phyloP scores from a whole-genome alignment of 2,888 invertebrate genomes.

The Acronicta alni region DNA sequence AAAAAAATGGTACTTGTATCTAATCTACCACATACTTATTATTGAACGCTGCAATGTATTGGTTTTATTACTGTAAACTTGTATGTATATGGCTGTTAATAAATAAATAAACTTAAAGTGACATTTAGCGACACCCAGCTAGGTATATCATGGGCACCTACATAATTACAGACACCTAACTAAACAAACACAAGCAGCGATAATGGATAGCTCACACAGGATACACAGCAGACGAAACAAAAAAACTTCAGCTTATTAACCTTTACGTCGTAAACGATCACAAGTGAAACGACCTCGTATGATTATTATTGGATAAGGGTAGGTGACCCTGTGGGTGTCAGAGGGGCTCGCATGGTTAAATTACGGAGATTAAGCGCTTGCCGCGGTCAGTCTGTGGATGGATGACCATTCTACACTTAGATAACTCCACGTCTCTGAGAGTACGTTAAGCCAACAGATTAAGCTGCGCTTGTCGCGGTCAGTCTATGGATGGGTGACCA shows the following conservation, averaged over 20 bases:
- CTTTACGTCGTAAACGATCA: conserved; percentile 61
- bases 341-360: neutral
- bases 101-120: too few relatives aligned
- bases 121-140: neutral
- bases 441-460: too few relatives aligned
- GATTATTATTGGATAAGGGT: conserved; percentile 66
- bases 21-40: too few relatives aligned
- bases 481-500: too few relatives aligned
- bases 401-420: too few relatives aligned
- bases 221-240: conserved; percentile 76
- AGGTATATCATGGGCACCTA: conserved; percentile 19
- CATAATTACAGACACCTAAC: conserved; percentile 25
- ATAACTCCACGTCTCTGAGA: too few relatives aligned
- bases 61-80: too few relatives aligned
- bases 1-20: too few relatives aligned
- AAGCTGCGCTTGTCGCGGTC: too few relatives aligned
- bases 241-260: conserved; percentile 67
- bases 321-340: conserved; percentile 69
- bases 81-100: too few relatives aligned
- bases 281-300: conserved; percentile 77
- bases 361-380: neutral
- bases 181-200: conserved; percentile 55
- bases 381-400: too few relatives aligned
- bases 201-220: conserved; percentile 77
- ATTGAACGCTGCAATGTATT: too few relatives aligned